Percentiles rank a stretch among this genome's conserved stretches.
phyloP scores from a whole-genome alignment of 2,888 invertebrate genomes.

The Drosophila colorata region DNA sequence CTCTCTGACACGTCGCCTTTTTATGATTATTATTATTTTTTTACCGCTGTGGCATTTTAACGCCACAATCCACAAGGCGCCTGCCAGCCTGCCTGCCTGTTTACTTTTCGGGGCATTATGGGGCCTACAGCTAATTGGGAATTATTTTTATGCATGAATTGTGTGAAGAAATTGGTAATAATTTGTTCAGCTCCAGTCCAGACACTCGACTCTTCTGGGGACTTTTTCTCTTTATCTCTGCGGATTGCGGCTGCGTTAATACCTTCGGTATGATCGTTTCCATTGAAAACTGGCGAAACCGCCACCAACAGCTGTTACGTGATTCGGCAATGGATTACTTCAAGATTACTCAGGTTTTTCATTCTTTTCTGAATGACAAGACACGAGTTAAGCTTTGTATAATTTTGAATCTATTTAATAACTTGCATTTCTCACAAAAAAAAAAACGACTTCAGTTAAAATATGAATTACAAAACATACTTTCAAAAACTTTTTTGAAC shows the following conservation, averaged over 20 bases:
- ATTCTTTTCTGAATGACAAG: background rate
- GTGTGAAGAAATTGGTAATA: slow-evolving; percentile 80
- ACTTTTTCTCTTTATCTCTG: no score
- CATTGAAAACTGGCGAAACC: slow-evolving; percentile 26
- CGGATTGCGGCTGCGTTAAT: slow-evolving; percentile 21
- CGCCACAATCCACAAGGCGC: slow-evolving; percentile 73
- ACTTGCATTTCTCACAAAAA: no score
- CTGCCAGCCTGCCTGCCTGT: slow-evolving; percentile 43
- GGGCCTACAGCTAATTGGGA: slow-evolving; percentile 73
- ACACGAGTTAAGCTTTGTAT: no score
- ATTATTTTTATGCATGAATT: slow-evolving; percentile 81
- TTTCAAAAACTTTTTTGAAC: no score
- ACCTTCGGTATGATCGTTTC: slow-evolving; percentile 8
- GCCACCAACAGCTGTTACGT: slow-evolving; percentile 13
- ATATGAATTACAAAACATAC: no score
- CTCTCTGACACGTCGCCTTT: slow-evolving; percentile 52
- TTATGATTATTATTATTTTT: slow-evolving; percentile 78
- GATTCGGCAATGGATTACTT: background rate
- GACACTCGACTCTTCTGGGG: slow-evolving; percentile 9
- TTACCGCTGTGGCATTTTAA: slow-evolving; percentile 73
- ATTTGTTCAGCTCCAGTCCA: slow-evolving; percentile 57
- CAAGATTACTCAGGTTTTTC: background rate
- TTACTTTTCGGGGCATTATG: slow-evolving; percentile 68
- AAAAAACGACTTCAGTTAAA: no score
- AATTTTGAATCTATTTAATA: background rate